Base-by-base conservation (phyloP, 2,113 vertebrate species). In the Apus apus region DNA sequence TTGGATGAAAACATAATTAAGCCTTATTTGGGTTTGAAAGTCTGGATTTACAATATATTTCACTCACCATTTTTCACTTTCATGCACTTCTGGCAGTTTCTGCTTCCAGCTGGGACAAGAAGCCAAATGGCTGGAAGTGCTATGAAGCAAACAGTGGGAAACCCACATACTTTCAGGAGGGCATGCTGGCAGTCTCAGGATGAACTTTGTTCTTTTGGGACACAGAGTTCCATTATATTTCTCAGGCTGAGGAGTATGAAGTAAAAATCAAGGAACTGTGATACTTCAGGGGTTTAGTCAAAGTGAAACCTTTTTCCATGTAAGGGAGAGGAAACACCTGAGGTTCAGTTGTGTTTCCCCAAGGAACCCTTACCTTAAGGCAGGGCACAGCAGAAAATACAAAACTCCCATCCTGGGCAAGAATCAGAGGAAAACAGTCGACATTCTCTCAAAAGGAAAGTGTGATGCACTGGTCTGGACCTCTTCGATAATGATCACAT, bases 1-100 rank as follows among this genome's bases (percentile, higher is more conserved):
- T 88, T 45, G 82, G 85, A 86, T 94, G 92, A 95, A 96, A 93
- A 77, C 29, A 74, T 90, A 94, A 95, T 95, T 94, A 93, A 84
- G 53, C 23, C 79, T 94, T 95, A 94, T 77, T 96, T 62, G 71
- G 67, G 40, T 73, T 80, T 96, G 92, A 91, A 95, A 90, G 90
- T 92, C 94, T 80, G 72, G 38, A 85, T 87, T 96, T 91, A 80
- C 91, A 91, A n/a, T 64, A 8, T 60, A 43, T 95, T 94, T 94
- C 82, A 74, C 75, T 91, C 29, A 5, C 45, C 0, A 0, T 93
- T 93, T 95, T 93, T 94, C 85, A 95, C 74, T 95, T 95, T 90
- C 62, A 74, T 57, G 65, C 40, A 60, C 68, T 26, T 90, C 72
- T 94, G 68, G 87, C 48, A 88, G 56, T 56, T 96, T 67, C 72